Percentiles rank a stretch among this genome's conserved stretches.
Evolutionary conservation across 2,797 vertebrate genomes (phyloP).

Genomic region (Jordanella pulchra): DNA sequence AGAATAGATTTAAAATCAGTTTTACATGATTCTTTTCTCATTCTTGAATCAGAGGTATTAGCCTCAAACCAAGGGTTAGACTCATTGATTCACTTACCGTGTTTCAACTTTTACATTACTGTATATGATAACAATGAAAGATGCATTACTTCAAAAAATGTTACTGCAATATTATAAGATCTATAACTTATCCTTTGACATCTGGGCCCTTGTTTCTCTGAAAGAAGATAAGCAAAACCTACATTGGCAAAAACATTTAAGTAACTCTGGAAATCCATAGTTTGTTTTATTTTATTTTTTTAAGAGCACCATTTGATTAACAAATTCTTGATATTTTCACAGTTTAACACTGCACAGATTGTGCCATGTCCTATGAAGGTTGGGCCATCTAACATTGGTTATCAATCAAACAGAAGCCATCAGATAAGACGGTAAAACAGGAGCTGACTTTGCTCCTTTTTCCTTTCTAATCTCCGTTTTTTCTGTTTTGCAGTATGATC

Average conservation of each 20-base stretch:
- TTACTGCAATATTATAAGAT: neutral
- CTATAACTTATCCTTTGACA: no score
- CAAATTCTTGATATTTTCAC: neutral
- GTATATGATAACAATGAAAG: neutral
- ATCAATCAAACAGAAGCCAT: neutral
- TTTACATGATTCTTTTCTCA: neutral
- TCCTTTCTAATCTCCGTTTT: neutral
- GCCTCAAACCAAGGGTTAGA: neutral
- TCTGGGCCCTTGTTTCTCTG: neutral
- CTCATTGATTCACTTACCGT: neutral
- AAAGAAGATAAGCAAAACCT: neutral
- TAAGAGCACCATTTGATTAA: neutral
- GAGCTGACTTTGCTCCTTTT: neutral
- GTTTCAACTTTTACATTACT: neutral
- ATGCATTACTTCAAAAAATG: neutral
- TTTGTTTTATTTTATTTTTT: neutral
- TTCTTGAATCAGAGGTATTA: neutral
- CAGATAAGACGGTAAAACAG: neutral
- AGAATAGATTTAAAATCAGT: neutral
- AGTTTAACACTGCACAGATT: neutral
- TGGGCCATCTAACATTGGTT: no score
- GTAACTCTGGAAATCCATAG: neutral
- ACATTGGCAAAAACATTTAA: neutral
- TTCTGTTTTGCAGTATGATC: slow-evolving; percentile 83
- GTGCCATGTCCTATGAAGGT: neutral